Evolutionary conservation across 2,797 vertebrate genomes (phyloP).

Genomic region (Anableps anableps): DNA sequence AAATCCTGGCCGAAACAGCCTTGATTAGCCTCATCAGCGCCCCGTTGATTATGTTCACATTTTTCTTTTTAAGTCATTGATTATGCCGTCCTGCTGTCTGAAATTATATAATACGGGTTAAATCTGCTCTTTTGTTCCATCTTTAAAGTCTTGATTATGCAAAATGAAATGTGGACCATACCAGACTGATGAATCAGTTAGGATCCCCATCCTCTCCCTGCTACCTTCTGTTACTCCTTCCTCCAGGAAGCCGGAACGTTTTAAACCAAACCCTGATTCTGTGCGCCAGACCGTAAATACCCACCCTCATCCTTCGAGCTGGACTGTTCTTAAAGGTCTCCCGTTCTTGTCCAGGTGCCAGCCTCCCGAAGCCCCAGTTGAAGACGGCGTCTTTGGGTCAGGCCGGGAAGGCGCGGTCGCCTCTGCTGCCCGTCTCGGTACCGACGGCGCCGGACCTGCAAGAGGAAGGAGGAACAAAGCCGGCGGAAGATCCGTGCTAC

Average conservation of each 20-base stretch:
- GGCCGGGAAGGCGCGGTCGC: constrained; percentile 92
- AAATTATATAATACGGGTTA: not conserved
- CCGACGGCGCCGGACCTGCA: constrained; percentile 90
- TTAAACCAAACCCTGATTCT: not conserved
- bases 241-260: not conserved
- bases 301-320: too few species aligned
- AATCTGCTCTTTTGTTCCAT: not conserved
- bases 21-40: constrained; percentile 1
- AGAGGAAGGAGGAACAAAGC: constrained; percentile 86
- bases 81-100: not conserved
- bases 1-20: not conserved
- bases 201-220: too few species aligned
- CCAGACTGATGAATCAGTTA: not conserved
- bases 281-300: too few species aligned
- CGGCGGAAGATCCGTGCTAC: constrained; percentile 84
- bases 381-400: constrained; percentile 94
- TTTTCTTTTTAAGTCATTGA: constrained; percentile 1
- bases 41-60: not conserved
- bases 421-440: constrained; percentile 92
- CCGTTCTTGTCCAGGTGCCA: constrained; percentile 76
- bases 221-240: too few species aligned
- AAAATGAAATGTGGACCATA: not conserved
- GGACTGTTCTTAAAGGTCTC: not conserved
- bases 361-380: constrained; percentile 90
- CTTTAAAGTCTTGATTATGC: constrained; percentile 1